phyloP scores from a whole-genome alignment of 37 sponge, comb jelly and placozoan species.

The Ephydatia muelleri region DNA sequence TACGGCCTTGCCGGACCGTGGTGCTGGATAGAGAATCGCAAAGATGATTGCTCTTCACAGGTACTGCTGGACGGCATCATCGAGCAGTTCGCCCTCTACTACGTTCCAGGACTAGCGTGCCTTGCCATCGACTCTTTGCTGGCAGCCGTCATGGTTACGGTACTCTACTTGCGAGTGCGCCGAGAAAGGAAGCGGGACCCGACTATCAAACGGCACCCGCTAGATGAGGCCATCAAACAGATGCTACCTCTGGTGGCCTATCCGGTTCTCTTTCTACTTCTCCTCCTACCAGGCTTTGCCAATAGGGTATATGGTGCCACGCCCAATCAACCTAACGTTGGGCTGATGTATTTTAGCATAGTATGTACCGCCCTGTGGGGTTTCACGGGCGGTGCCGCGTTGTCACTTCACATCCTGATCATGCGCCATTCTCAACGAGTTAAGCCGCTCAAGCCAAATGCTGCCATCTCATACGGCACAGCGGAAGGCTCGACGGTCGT shows the following conservation, averaged over 20 bases:
- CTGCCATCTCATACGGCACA: too few species aligned
- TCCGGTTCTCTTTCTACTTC: not conserved
- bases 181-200: not conserved
- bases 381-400: too few species aligned
- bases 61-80: not conserved
- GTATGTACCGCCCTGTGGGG: not conserved
- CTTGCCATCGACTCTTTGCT: not conserved
- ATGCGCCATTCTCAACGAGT: too few species aligned
- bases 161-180: not conserved
- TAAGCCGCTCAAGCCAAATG: too few species aligned
- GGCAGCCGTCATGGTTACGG: not conserved
- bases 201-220: not conserved
- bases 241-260: not conserved
- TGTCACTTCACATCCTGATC: too few species aligned
- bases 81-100: not conserved
- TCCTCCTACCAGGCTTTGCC: not conserved
- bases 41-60: not conserved
- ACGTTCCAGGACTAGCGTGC: not conserved
- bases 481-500: too few species aligned
- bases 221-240: not conserved
- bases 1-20: not conserved
- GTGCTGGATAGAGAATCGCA: not conserved
- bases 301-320: not conserved
- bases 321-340: not conserved
- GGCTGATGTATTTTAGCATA: not conserved